Evolutionary conservation across 53 echinoderm and acorn worm species (phyloP), one percentile per base, ranked within the genome.

Genomic region (Astropecten irregularis): DNA sequence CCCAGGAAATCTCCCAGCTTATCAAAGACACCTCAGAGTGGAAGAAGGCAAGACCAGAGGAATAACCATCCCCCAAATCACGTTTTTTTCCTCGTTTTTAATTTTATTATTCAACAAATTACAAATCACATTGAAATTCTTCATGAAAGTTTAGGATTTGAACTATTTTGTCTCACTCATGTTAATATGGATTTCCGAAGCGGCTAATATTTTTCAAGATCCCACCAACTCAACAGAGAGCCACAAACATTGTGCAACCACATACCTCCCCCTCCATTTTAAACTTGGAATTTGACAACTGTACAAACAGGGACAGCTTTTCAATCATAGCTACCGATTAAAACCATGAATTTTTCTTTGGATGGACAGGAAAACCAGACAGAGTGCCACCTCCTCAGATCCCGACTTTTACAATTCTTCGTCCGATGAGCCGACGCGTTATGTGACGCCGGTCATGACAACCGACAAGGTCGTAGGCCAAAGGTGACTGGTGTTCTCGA

Each of bases 401-500:
- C 76, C 76, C 0, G 76, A 76, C 21, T 76, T 26, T 27, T 76
- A 76, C 40, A 38, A 47, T 37, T 84, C 84, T 9, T 84, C 84
- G 3, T 70, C 70, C 20, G 84, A 84, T 69, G 84, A 84, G 29
- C 69, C 59, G 1, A 70, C 28, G 10, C 69, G 56, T 32, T 57
- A 76, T 76, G 27, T 76, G 38, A 53, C 84, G 13, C 44, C 69
- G n/a, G 32, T 36, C 9, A 31, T 46, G 39, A 61, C 49, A 33
- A 25, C 58, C 26, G 9, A 1, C 27, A 48, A 70, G 85, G 72
- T 69, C 84, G 70, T 70, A 54, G 84, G 69, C 3, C 85, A 85
- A 72, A 85, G 85, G 85, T 72, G 50, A 83, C 67, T 34, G 50
- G 26, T 27, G 69, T 27, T n/a, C n/a, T n/a, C n/a, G n/a, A n/a